These are phyloP conservation scores for Pitangus sulphuratus DNA, from an alignment of 2,797 vertebrate genomes.

Conservation along the genomic window DNA sequence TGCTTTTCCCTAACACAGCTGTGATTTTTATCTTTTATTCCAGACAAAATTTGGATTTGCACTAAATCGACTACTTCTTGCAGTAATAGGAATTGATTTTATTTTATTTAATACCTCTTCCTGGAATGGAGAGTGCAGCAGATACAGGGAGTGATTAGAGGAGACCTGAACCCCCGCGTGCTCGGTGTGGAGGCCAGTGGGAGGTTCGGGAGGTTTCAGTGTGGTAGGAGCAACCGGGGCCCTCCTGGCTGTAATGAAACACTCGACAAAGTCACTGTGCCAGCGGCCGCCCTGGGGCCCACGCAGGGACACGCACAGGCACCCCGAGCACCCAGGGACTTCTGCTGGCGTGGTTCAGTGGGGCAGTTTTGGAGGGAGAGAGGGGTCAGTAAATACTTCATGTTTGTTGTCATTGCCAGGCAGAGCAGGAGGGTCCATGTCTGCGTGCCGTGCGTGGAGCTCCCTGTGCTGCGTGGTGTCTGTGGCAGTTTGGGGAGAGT, in stretches of 20 bases:
- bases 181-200: background rate
- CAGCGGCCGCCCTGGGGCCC: background rate
- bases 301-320: background rate
- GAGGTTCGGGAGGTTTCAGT: background rate
- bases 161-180: background rate
- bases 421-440: background rate
- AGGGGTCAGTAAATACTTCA: accelerated
- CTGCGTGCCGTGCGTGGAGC: accelerated
- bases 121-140: background rate
- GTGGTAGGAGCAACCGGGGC: background rate
- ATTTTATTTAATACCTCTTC: background rate
- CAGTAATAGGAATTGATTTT: background rate
- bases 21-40: background rate
- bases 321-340: accelerated
- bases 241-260: background rate
- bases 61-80: background rate
- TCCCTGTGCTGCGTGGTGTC: background rate
- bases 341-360: background rate
- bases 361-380: background rate
- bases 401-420: accelerated
- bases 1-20: background rate
- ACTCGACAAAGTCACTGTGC: accelerated
- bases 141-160: accelerated
- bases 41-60: background rate
- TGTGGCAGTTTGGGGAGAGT: background rate